phyloP scores from a whole-genome alignment of 2,888 invertebrate genomes.

The Cheilosia soror region DNA sequence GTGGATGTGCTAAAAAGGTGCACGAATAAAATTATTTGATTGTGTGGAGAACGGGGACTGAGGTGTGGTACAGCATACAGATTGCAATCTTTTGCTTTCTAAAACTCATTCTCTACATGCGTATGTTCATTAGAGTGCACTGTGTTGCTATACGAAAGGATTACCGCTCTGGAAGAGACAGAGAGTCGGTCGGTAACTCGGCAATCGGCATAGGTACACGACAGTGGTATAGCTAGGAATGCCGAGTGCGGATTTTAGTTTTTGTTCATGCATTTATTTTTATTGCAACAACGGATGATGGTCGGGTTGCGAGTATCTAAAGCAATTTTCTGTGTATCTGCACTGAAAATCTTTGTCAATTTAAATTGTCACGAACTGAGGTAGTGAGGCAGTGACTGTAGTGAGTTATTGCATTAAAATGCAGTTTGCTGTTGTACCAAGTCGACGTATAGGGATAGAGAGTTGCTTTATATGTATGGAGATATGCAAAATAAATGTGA shows the following conservation, averaged over 20 bases:
- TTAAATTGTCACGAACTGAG: slow-evolving; percentile 70
- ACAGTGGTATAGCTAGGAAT: neutral
- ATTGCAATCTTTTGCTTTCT: slow-evolving; percentile 64
- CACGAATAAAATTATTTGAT: slow-evolving; percentile 69
- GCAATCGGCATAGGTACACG: neutral
- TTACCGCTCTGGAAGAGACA: slow-evolving; percentile 43
- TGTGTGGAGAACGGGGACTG: neutral
- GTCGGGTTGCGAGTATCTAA: slow-evolving; percentile 44
- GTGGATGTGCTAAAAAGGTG: slow-evolving; percentile 44
- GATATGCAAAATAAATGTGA: slow-evolving; percentile 59
- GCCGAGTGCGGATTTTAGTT: slow-evolving; percentile 33
- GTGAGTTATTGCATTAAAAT: slow-evolving; percentile 63
- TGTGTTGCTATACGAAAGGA: slow-evolving; percentile 48
- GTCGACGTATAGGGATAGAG: neutral
- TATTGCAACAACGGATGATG: slow-evolving; percentile 28
- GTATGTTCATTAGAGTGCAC: slow-evolving; percentile 68
- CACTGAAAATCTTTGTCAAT: slow-evolving; percentile 64
- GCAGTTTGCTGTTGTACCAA: slow-evolving; percentile 33
- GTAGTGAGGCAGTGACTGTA: slow-evolving; percentile 40
- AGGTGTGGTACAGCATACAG: slow-evolving; percentile 18
- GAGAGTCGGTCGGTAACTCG: neutral
- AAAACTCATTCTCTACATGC: slow-evolving; percentile 65
- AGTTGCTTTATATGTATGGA: neutral
- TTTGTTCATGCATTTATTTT: slow-evolving; percentile 34
- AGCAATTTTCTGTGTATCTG: slow-evolving; percentile 52